phyloP scores from a whole-genome alignment of 1,140 invertebrate species.

The Zelostemma sp. region DNA sequence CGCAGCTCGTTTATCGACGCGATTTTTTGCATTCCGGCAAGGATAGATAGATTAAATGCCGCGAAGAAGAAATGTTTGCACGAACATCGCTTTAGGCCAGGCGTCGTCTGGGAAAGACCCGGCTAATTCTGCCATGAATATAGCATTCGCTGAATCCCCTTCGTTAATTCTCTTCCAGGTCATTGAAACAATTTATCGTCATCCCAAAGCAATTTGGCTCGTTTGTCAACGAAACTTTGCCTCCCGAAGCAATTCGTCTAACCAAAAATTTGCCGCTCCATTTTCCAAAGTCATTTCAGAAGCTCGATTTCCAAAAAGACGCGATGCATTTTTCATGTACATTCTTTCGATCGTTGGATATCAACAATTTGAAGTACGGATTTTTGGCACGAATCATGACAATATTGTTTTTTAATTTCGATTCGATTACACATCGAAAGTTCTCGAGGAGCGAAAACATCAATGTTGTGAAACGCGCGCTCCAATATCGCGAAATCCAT shows the following conservation, averaged over 20 bases:
- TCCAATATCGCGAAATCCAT: too few relatives aligned
- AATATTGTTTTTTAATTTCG: too few relatives aligned
- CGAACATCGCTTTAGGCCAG: constrained; percentile 27
- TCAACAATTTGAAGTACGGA: neutral
- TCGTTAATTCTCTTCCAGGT: neutral
- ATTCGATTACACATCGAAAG: too few relatives aligned
- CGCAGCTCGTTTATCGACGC: neutral
- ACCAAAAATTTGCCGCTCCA: constrained; percentile 14
- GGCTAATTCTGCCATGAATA: constrained; percentile 55
- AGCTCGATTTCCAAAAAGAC: neutral
- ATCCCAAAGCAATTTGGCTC: neutral
- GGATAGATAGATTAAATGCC: neutral
- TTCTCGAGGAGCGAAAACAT: too few relatives aligned
- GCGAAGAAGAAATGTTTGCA: constrained; percentile 22
- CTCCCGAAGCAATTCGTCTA: constrained; percentile 2
- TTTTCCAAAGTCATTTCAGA: constrained; percentile 3
- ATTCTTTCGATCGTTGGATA: neutral
- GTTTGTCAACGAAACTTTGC: neutral
- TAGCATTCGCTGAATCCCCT: neutral
- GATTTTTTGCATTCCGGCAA: neutral
- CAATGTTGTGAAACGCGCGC: too few relatives aligned
- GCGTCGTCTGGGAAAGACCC: constrained; percentile 54
- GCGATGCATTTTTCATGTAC: neutral
- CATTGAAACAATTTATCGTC: neutral
- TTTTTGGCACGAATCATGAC: too few relatives aligned